phyloP scores from a whole-genome alignment of 2,797 vertebrate genomes.

The Cottoperca gobio region DNA sequence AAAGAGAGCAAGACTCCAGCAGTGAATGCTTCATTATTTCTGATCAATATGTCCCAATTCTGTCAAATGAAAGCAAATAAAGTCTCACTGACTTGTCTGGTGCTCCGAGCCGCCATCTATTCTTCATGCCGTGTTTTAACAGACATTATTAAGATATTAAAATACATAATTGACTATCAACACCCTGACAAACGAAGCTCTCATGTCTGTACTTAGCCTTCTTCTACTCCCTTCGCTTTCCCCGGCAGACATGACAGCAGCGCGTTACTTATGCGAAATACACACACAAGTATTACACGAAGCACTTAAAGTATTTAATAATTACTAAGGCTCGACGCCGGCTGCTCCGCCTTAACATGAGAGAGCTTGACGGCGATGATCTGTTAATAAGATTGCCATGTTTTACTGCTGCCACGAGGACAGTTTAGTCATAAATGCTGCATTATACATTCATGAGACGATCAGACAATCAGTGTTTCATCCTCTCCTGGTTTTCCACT shows the following conservation, averaged over 20 bases:
- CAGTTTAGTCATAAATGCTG: constrained; percentile 79
- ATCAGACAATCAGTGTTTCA: constrained; percentile 80
- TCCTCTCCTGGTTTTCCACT: constrained; percentile 70
- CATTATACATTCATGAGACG: constrained; percentile 82
- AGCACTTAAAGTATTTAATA: constrained; percentile 87
- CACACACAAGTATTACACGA: constrained; percentile 82
- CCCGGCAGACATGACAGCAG: constrained; percentile 67
- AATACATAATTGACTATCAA: constrained; percentile 72
- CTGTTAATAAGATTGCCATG: constrained; percentile 81
- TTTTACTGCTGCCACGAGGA: constrained; percentile 72
- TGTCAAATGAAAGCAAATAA: constrained; percentile 46
- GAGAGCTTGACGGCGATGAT: constrained; percentile 73
- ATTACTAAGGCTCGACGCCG: constrained; percentile 81
- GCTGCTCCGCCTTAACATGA: constrained; percentile 68
- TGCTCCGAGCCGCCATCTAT: constrained; percentile 59
- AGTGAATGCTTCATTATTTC: constrained; percentile 13
- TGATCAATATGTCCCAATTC: constrained; percentile 42
- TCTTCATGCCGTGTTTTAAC: constrained; percentile 63
- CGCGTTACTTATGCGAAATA: constrained; percentile 84
- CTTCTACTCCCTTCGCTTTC: constrained; percentile 40
- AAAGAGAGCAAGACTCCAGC: background rate
- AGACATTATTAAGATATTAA: constrained; percentile 78
- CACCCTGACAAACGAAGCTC: constrained; percentile 60
- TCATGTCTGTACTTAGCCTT: constrained; percentile 43
- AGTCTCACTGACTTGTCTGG: constrained; percentile 51